These are phyloP conservation scores for Staurois parvus DNA, from an alignment of 2,797 vertebrate genomes.

Conservation along the genomic window DNA sequence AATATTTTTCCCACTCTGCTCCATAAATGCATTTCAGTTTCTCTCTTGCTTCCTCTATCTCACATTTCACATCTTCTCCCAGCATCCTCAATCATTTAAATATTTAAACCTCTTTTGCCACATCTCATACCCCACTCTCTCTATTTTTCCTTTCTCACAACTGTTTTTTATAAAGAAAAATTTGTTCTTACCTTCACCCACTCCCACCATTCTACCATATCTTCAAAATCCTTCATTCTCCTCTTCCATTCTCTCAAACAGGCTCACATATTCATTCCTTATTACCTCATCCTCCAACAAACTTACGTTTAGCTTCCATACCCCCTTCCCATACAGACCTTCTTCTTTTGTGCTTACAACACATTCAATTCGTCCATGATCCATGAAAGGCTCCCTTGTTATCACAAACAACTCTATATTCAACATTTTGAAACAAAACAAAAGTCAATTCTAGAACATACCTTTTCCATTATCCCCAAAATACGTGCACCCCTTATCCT, in stretches of 20 bases:
- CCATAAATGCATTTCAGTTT: too few species aligned
- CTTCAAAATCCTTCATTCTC: not conserved
- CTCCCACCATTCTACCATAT: not conserved
- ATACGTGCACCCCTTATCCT: too few species aligned
- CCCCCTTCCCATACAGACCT: not conserved
- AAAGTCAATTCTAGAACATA: too few species aligned
- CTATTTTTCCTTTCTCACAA: not conserved
- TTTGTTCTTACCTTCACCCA: not conserved
- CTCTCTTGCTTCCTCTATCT: too few species aligned
- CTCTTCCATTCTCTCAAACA: not conserved
- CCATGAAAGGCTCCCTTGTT: not conserved
- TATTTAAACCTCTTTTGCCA: not conserved
- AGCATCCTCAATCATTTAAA: too few species aligned
- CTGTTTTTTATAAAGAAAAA: not conserved
- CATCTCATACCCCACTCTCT: not conserved
- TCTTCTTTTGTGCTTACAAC: fast-evolving
- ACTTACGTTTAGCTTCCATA: not conserved
- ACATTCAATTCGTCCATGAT: not conserved
- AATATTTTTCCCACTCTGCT: too few species aligned
- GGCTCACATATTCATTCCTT: not conserved
- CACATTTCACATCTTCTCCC: too few species aligned
- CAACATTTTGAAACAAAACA: too few species aligned
- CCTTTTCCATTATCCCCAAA: too few species aligned
- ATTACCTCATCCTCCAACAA: not conserved
- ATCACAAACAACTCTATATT: too few species aligned